A percentile compares a stretch with the other conserved stretches of the same genome.
phyloP scores from a whole-genome alignment of 2,113 vertebrate genomes.

The Protobothrops flavoviridis region DNA sequence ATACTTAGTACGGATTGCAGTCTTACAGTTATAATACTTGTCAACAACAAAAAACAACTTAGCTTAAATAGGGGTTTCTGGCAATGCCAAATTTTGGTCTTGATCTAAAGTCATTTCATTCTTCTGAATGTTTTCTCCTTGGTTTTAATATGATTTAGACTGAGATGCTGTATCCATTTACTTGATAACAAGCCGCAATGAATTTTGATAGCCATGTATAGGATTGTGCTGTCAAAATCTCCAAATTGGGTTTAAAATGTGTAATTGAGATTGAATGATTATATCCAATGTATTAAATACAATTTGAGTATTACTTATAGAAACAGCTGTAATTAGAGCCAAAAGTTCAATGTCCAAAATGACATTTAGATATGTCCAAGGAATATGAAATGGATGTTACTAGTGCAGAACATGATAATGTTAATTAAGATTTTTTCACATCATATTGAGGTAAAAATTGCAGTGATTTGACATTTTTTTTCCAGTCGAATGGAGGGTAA shows the following conservation, averaged over 20 bases:
- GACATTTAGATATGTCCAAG: slow-evolving; percentile 22
- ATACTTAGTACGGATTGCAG: background rate
- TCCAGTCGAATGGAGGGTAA: slow-evolving; percentile 29
- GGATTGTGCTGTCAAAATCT: background rate
- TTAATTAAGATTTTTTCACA: slow-evolving; percentile 33
- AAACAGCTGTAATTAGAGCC: slow-evolving; percentile 2
- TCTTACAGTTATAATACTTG: background rate
- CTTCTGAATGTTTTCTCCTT: background rate
- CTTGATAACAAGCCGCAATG: background rate
- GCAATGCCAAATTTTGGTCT: background rate
- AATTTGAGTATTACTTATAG: background rate
- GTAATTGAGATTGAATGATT: slow-evolving; percentile 9
- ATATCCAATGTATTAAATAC: background rate
- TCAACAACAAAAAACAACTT: background rate
- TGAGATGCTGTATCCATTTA: background rate
- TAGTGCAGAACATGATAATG: background rate
- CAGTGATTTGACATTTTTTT: slow-evolving; percentile 37
- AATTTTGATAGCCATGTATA: background rate
- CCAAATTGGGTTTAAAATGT: background rate
- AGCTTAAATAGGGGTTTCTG: background rate
- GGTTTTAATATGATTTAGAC: slow-evolving; percentile 5
- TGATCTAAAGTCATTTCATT: background rate
- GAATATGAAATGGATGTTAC: background rate
- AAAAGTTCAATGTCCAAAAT: slow-evolving; percentile 15
- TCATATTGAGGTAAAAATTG: slow-evolving; percentile 40